Base-by-base conservation (phyloP, 2,888 invertebrate species). In the Amiota minor region DNA sequence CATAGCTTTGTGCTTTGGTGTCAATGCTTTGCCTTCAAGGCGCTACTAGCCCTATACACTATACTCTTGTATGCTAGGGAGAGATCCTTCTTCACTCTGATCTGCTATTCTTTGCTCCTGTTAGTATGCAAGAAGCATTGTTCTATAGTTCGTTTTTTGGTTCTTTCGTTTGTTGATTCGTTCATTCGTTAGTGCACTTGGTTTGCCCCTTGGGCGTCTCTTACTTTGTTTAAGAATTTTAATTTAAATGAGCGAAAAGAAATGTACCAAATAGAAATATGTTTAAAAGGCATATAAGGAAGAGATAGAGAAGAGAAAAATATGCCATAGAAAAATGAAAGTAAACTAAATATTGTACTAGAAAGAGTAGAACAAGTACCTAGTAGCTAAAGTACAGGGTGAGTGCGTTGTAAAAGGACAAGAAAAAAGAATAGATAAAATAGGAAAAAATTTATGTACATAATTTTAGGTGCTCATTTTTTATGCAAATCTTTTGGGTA, bases 1-100 rank as follows among this genome's bases (percentile, higher is more conserved):
- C 73, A 35, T 35, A 35, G 73, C 74, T 76, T 74, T 75, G 72
- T 77, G 70, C 71, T 75, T 72, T 79, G 84, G 81, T 87, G 88
- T 87, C 87, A 87, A 87, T 86, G 87, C 85, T 87, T 87, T 86
- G 87, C 80, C 88, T 83, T 83, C 78, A 78, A 82, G 86, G 83
- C 86, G 75, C 53, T 20, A 53, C 59, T 18, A 59, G 59, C 16
- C 59, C 12, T 23, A n/a, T 23, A 18, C 59, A 59, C 20, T 59
- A 10, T 18, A 59, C 20, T 18, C 20, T 18, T 18, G 55, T 14
- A 16, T 55, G n/a, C 16, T 14, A 3, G 35, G 6, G 35, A 35
- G 6, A 35, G 35, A 35, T 0, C 35, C 35, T 35, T 35, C 23
- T 23, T 23, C 35, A 1, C 6, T 35, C 35, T 35, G 35, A 35